Base-by-base conservation (phyloP, 2,113 vertebrate species). In the Elgaria multicarinata region DNA sequence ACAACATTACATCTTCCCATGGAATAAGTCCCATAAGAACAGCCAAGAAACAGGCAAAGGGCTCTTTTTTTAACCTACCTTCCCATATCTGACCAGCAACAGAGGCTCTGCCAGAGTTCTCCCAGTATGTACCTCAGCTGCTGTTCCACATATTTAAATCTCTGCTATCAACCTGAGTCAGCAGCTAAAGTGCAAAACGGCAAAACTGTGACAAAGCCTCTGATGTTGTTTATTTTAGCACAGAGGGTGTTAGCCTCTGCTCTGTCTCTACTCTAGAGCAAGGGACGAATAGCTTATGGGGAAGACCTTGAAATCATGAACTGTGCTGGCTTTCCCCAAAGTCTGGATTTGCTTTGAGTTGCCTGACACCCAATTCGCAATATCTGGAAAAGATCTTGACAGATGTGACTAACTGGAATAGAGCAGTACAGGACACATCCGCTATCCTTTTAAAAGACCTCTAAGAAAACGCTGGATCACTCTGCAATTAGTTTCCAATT, bases 401-500 rank as follows among this genome's bases (percentile, higher is more conserved):
- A 62, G 69, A 75, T 36, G 31, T 42, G 8, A 36, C 31, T 24
- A 71, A 24, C 8, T 74, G 18, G 74, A 81, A 82, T 10, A 72
- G 3, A 16, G 28, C 39, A 8, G 18, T 44, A 64, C 10, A 74
- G 50, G 78, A 44, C 62, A 44, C 20, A 81, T 18, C 8, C 4
- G 46, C 26, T 26, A 13, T 72, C 9, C 79, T 50, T 50, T 50
- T 46, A 83, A 74, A 62, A 31, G 24, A 31, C 53, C 26, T 46
- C 64, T 39, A 90, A 90, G 55, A 7, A 78, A 87, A 50, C 1
- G 1, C 31, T 24, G 14, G 90, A 31, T 39, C 77, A 81, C 4
- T 5, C 10, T 88, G 72, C 74, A 85, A 53, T 82, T 62, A 24
- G 71, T 78, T 90, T 87, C 83, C 44, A 72, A 12, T 42, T 78